A percentile compares a stretch with the other conserved stretches of the same genome.
Evolutionary conservation across 35 echinoderm and acorn worm genomes (phyloP).

Genomic region (Holothuria glaberrima): DNA sequence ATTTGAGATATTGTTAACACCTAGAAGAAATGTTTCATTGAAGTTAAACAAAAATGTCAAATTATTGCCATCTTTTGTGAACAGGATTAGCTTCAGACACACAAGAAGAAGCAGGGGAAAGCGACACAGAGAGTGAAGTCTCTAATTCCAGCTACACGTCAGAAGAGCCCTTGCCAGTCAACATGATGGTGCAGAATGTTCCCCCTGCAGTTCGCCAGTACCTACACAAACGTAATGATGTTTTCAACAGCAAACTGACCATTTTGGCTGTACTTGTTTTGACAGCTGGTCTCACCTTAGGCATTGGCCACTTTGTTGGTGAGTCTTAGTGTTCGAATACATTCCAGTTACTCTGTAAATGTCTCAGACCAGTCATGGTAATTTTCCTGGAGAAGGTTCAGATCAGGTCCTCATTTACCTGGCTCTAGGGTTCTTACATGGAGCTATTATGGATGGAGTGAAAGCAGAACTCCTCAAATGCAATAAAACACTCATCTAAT

Average conservation of each 20-base stretch:
- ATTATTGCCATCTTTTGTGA: no score
- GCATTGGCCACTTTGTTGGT: conserved; percentile 94
- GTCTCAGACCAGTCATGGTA: no score
- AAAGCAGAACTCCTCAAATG: no score
- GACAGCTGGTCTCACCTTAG: conserved; percentile 71
- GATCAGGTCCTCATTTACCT: no score
- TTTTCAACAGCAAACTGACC: conserved; percentile 79
- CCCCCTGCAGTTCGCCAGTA: conserved; percentile 77
- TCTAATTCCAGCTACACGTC: conserved; percentile 68
- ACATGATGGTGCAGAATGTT: conserved; percentile 75
- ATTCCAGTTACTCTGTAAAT: no score
- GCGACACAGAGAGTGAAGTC: conserved; percentile 50
- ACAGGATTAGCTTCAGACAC: conserved; percentile 27
- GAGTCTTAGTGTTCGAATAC: neutral
- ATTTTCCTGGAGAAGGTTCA: no score
- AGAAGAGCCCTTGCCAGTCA: conserved; percentile 73
- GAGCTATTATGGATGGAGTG: no score
- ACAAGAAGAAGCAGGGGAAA: conserved; percentile 58
- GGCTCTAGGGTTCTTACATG: no score
- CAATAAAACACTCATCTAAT: no score
- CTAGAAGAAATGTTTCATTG: no score
- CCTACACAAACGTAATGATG: conserved; percentile 76
- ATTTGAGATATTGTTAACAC: no score
- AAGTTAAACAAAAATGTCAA: no score
- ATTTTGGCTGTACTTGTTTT: conserved; percentile 64